Evolutionary conservation across 2,888 invertebrate species (phyloP).

Genomic region (Arrhopalites spinosus): DNA sequence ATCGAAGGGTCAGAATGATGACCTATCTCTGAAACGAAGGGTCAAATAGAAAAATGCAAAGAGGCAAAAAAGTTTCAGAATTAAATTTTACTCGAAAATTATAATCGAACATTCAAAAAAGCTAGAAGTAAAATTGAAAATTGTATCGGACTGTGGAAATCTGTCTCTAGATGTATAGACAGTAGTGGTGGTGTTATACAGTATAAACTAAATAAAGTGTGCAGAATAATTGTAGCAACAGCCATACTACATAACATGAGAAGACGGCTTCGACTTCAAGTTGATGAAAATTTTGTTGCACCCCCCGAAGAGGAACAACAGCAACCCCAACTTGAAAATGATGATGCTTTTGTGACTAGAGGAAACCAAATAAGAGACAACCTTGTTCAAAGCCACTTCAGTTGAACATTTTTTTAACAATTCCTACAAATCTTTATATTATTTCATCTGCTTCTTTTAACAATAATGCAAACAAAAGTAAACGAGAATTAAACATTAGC

Average conservation of each 20-base stretch:
- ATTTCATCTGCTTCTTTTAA: no score
- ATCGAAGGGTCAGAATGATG: no score
- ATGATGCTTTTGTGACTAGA: background rate
- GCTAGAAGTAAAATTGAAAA: constrained; percentile 4
- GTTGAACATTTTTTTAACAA: no score
- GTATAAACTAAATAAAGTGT: background rate
- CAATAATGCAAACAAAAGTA: no score
- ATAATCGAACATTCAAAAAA: background rate
- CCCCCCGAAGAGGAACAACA: background rate
- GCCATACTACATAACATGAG: constrained; percentile 34
- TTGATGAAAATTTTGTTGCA: constrained; percentile 10
- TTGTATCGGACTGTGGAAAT: constrained; percentile 17
- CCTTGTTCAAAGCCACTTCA: background rate
- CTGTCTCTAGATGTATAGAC: constrained; percentile 9
- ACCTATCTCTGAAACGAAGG: no score
- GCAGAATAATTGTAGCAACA: constrained; percentile 28
- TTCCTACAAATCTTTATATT: no score
- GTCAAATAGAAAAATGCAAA: no score
- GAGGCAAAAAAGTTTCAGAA: no score
- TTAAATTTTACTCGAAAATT: background rate
- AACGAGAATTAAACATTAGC: no score
- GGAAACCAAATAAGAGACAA: background rate
- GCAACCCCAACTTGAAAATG: background rate
- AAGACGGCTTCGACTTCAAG: background rate
- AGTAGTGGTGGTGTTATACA: background rate